Percentiles rank a stretch among this genome's conserved stretches.
phyloP scores from a whole-genome alignment of 2,113 vertebrate species.

The Potamarius usumacintae region DNA sequence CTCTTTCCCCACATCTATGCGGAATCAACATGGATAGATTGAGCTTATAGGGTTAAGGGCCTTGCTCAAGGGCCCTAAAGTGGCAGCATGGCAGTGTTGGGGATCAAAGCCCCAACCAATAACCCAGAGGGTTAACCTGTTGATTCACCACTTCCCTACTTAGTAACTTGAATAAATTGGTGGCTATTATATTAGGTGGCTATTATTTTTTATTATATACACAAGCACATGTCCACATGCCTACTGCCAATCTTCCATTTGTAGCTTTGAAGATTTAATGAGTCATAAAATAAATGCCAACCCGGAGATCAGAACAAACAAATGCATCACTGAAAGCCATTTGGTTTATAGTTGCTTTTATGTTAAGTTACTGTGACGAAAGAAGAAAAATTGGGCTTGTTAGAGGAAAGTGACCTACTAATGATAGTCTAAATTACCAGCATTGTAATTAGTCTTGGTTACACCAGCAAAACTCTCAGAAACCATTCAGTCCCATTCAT shows the following conservation, averaged over 20 bases:
- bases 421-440: conserved; percentile 10
- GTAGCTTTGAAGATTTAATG: background rate
- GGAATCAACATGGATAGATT: too few species aligned
- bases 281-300: conserved; percentile 8
- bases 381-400: conserved; percentile 1
- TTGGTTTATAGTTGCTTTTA: background rate
- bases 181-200: background rate
- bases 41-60: too few species aligned
- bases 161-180: background rate
- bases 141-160: too few species aligned
- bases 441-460: background rate
- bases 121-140: too few species aligned
- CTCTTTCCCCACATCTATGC: too few species aligned
- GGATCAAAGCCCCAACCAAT: too few species aligned
- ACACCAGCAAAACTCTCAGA: background rate
- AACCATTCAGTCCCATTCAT: background rate
- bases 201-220: background rate
- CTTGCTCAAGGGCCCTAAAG: too few species aligned
- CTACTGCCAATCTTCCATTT: background rate
- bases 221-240: background rate
- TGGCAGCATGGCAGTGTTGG: too few species aligned
- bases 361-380: background rate
- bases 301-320: background rate
- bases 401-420: background rate
- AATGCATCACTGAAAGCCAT: conserved; percentile 21